These are phyloP conservation scores for Glaucopsyche alexis DNA, from an alignment of 2,888 invertebrate genomes.

Conservation along the genomic window DNA sequence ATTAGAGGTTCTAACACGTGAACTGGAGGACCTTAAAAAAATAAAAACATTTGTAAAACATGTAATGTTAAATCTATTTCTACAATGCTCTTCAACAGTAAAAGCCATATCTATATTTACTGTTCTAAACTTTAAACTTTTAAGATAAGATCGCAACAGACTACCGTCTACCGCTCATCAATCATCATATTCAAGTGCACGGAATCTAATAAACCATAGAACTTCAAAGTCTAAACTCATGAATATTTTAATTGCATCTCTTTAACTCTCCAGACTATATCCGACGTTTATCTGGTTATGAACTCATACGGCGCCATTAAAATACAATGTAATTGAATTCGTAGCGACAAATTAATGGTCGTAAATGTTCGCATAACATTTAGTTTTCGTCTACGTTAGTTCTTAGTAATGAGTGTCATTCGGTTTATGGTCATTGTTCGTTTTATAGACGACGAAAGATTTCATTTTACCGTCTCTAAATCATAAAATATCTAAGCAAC, in stretches of 20 bases:
- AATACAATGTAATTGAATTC: slow-evolving; percentile 46
- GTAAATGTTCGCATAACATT: slow-evolving; percentile 38
- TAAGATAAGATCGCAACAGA: slow-evolving; percentile 38
- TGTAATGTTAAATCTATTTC: background rate
- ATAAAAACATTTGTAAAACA: background rate
- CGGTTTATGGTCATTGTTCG: background rate
- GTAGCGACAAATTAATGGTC: slow-evolving; percentile 38
- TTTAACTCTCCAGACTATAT: slow-evolving; percentile 42
- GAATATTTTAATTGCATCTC: slow-evolving; percentile 59
- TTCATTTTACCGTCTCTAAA: slow-evolving; percentile 2
- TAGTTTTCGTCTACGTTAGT: background rate
- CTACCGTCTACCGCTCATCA: slow-evolving; percentile 59
- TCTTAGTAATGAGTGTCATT: slow-evolving; percentile 22
- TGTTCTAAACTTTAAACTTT: slow-evolving; percentile 32
- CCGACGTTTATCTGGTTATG: slow-evolving; percentile 40
- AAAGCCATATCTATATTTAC: slow-evolving; percentile 36
- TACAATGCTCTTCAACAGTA: slow-evolving; percentile 29
- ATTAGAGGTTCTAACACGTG: too few relatives aligned
- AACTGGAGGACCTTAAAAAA: too few relatives aligned
- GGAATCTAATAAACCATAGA: slow-evolving; percentile 48
- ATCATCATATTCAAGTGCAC: slow-evolving; percentile 61
- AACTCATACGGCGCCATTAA: slow-evolving; percentile 39
- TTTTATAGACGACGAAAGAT: slow-evolving; percentile 28
- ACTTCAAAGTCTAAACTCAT: slow-evolving; percentile 49
- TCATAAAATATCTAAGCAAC: background rate